These are phyloP conservation scores for Steromphala cineraria DNA, from an alignment of 2,888 invertebrate species.

Conservation along the genomic window DNA sequence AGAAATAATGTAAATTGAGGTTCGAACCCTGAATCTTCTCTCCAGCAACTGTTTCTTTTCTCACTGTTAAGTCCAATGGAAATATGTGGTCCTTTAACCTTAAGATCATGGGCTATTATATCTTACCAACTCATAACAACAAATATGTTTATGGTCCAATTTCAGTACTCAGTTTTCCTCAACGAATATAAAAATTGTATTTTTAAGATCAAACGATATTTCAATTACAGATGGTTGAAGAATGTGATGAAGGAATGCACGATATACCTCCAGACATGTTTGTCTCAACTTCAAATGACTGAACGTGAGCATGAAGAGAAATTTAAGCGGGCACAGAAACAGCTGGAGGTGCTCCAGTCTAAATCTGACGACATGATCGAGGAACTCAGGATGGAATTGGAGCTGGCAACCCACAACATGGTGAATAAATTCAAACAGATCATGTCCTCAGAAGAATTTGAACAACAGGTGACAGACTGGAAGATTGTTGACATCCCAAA, in stretches of 20 bases:
- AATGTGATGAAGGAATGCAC: slow-evolving; percentile 50
- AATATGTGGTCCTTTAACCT: no score
- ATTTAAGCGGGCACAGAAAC: slow-evolving; percentile 36
- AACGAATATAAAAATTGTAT: no score
- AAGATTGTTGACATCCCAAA: not conserved
- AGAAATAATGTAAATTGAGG: not conserved
- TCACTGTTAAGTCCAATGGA: no score
- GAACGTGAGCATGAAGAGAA: slow-evolving; percentile 50
- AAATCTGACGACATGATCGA: slow-evolving; percentile 32
- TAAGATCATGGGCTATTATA: no score
- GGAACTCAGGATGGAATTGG: not conserved
- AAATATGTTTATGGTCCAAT: no score
- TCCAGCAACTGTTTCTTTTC: no score
- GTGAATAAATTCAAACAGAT: not conserved
- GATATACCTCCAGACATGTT: slow-evolving; percentile 50
- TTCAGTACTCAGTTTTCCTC: no score
- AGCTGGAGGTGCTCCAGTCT: slow-evolving; percentile 39
- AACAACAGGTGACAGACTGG: slow-evolving; percentile 21
- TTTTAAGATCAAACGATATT: not conserved
- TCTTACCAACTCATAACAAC: no score
- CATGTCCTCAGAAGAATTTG: not conserved
- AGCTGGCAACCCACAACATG: not conserved
- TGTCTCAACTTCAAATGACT: slow-evolving; percentile 46
- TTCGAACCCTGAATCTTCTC: not conserved
- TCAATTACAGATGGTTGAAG: slow-evolving; percentile 58